These are phyloP conservation scores for Centruroides vittatus DNA, from an alignment of 1,140 invertebrate species.

Conservation along the genomic window DNA sequence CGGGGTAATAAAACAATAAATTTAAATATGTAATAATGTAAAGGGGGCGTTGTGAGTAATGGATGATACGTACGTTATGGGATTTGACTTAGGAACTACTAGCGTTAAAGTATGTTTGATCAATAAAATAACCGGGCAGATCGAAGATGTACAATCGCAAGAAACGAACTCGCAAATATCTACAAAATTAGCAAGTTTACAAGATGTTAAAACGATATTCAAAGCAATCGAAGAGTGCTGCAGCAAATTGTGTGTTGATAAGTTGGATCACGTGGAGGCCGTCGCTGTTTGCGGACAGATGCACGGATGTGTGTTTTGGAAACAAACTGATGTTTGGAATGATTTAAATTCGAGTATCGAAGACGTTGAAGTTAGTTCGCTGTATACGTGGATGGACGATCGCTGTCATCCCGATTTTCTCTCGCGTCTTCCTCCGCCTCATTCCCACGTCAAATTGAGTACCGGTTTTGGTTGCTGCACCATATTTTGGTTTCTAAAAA, in stretches of 20 bases:
- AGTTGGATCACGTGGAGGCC: conserved; percentile 42
- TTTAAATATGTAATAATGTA: too few species aligned
- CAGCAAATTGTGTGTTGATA: conserved; percentile 51
- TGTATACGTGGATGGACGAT: conserved; percentile 39
- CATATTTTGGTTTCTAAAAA: conserved; percentile 60
- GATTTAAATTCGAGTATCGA: neutral
- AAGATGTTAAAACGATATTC: conserved; percentile 63
- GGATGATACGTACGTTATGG: conserved; percentile 34
- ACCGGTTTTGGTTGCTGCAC: conserved; percentile 73
- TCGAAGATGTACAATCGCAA: conserved; percentile 29
- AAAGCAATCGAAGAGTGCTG: conserved; percentile 59
- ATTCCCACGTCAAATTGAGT: conserved; percentile 52
- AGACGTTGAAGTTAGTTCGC: conserved; percentile 26
- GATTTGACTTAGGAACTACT: conserved; percentile 75
- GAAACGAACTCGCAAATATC: conserved; percentile 50
- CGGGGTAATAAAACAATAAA: too few species aligned
- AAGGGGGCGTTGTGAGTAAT: too few species aligned
- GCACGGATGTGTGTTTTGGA: conserved; percentile 78
- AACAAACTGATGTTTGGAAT: conserved; percentile 30
- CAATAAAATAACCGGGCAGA: neutral
- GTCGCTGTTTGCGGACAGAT: conserved; percentile 73
- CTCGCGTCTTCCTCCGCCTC: conserved; percentile 47
- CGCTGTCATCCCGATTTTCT: conserved; percentile 61
- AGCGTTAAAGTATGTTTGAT: conserved; percentile 62
- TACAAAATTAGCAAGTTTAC: conserved; percentile 52